Base-by-base conservation (phyloP, 2,888 invertebrate genomes). In the Craniophora ligustri region DNA sequence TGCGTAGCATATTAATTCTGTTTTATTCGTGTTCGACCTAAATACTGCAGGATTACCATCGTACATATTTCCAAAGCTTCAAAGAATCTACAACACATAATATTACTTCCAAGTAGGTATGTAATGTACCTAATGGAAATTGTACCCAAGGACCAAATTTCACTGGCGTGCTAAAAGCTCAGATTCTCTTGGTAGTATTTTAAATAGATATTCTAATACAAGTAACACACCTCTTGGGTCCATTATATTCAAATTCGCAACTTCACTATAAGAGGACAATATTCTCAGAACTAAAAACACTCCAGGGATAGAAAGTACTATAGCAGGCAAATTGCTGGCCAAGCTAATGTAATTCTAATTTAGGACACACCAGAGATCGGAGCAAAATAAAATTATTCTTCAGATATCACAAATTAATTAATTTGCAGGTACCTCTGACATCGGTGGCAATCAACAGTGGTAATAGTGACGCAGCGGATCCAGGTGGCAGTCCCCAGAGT, bases 381-480 rank as follows among this genome's bases (percentile, higher is more conserved):
- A 58, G 11, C 15, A 39, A 15, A 5, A 2, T 8, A 23, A 14
- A 14, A 13, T 2, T 5, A 14, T 14, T 28, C n/a, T 2, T 11
- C 16, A 14, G 4, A 40, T 8, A 31, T 47, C 14, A 40, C 30
- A 36, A 45, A 48, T 57, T 56, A 54, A 71, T 66, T 50, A 59
- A 39, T 34, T 47, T 31, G 11, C 84, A 93, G 92, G 92, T 93
- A 3, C 92, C 92, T 1, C 60, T 92, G 16, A 93, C 92, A 8
- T 93, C 92, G 19, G 88, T 92, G 26, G 92, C 90, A 3, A 81
- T 88, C 48, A 87, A 87, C 76, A 89, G 91, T 47, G 91, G 87
- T 0, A 90, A 91, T 46, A 87, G 85, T 14, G 86, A 84, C 1
- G 77, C 82, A 11, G 77, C 78, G 0, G 90, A 91, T 23, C 77